Evolutionary conservation across 2,113 vertebrate species (phyloP), one percentile per base, ranked within the genome.

Genomic region (Brevimyrus niger): DNA sequence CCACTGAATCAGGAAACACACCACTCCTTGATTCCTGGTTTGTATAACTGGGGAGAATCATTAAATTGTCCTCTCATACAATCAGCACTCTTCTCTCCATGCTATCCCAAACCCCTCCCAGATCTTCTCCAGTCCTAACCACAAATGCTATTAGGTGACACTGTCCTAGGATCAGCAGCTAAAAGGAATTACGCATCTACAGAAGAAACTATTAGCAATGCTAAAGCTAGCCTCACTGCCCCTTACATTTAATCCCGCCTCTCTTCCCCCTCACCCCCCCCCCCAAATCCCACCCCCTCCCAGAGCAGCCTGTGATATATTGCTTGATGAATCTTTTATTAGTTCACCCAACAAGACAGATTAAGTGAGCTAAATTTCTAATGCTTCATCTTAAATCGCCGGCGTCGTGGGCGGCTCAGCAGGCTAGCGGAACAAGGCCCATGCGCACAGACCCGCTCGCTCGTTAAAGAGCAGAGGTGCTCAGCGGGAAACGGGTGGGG

Each of bases 351-450:
- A 89, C 35, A 91, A 92, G 92, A 91, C 90, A 92, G 92, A 94
- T 95, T 92, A 91, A 89, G 76, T 65, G 42, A 89, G 90, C 88
- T 94, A 94, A 92, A 94, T 93, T 94, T 93, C 84, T 90, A 91
- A 93, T 91, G 90, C 93, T 93, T 94, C 92, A 91, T 92, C 91
- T 88, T 91, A 90, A 93, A 93, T 86, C 90, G 89, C 73, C 91
- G 42, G 69, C 86, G 91, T 90, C 92, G 86, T 80, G 50, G 53
- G 90, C 53, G 88, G 90, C 91, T 89, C 90, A 88, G 73, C 69
- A 55, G 91, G 91, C 90, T 89, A 87, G 88, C 87, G 65, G 91
- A 90, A 88, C 88, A 83, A 10, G 89, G 9, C 92, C 86, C 38
- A 6, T 8, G 19, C 9, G 21, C 21, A 23, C 19, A 84, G 88